These are phyloP conservation scores for Opisthocomus hoazin DNA, from an alignment of 2,113 vertebrate species.

Conservation along the genomic window DNA sequence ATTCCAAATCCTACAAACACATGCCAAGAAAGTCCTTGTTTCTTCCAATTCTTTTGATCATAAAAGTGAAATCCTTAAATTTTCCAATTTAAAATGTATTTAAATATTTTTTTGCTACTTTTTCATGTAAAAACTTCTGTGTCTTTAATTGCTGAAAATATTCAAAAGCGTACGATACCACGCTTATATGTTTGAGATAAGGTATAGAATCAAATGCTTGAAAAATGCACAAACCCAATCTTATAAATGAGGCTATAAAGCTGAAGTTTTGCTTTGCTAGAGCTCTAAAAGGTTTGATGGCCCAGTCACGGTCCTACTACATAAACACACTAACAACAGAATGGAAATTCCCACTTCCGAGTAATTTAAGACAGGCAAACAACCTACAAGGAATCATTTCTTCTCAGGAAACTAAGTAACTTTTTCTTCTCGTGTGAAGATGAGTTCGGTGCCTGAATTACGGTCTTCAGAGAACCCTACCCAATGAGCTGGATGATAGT, in stretches of 20 bases:
- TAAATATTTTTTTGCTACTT: background rate
- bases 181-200: background rate
- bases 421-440: background rate
- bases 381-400: background rate
- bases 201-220: background rate
- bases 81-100: background rate
- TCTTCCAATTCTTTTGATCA: background rate
- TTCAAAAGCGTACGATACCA: background rate
- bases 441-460: background rate
- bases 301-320: background rate
- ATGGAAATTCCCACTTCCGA: background rate
- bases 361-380: background rate
- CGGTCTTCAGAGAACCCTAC: background rate
- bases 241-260: background rate
- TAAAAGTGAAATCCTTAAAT: background rate
- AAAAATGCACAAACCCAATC: background rate
- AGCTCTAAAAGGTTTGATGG: background rate
- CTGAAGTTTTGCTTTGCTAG: background rate
- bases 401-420: background rate
- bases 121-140: background rate
- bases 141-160: background rate
- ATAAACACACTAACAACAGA: background rate
- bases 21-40: rapidly evolving
- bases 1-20: background rate
- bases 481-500: background rate